Percentiles rank a stretch among this genome's conserved stretches.
These are phyloP conservation scores for Chiloscyllium punctatum DNA, from an alignment of 2,797 vertebrate genomes.

Conservation along the genomic window DNA sequence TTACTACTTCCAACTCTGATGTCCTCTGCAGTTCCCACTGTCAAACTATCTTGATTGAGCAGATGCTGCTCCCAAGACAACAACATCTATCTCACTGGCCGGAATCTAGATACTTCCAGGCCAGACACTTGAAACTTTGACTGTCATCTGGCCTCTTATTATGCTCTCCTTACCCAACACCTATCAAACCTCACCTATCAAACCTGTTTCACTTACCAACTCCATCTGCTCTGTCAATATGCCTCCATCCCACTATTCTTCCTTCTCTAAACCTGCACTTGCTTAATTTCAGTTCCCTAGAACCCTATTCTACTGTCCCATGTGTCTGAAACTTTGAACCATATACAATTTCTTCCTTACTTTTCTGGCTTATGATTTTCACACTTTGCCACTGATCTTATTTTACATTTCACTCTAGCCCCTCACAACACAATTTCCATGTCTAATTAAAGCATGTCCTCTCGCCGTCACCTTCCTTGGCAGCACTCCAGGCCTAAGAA, in stretches of 20 bases:
- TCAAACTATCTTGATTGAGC: background rate
- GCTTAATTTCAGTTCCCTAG: background rate
- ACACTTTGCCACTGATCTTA: background rate
- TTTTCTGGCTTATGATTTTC: background rate
- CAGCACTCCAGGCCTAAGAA: no score
- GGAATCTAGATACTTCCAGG: background rate
- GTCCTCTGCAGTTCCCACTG: background rate
- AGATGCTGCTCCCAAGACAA: background rate
- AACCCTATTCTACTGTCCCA: background rate
- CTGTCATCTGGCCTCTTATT: background rate
- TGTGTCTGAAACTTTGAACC: background rate
- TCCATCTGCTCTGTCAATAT: background rate
- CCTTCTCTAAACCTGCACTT: background rate
- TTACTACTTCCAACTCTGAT: background rate
- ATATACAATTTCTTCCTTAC: background rate
- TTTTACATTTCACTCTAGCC: background rate
- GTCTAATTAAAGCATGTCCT: background rate
- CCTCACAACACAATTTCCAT: background rate
- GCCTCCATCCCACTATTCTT: background rate
- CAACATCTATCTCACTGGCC: background rate
- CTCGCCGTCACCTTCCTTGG: background rate
- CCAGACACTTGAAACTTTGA: background rate
- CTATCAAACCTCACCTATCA: no score
- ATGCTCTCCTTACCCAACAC: background rate
- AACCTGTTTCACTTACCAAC: background rate